Conservation (phyloP, 2,113 vertebrate genomes). For the Fregetta grallaria region DNA sequence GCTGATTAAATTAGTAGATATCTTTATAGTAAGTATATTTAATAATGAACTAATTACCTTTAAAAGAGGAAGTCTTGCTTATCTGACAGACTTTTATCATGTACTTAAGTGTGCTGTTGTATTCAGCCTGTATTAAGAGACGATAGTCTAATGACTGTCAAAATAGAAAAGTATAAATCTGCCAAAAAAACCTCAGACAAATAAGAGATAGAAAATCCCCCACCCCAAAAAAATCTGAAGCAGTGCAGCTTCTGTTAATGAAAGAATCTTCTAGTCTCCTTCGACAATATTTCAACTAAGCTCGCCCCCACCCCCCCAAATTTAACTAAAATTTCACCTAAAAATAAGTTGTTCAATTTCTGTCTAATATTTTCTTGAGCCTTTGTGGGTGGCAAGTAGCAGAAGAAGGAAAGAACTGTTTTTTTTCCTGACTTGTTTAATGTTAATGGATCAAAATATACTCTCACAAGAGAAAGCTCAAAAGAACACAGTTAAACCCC, state of each 20-base stretch:
- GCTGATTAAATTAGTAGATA: background rate
- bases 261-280: background rate
- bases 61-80: background rate
- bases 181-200: background rate
- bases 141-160: background rate
- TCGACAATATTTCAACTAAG: background rate
- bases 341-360: background rate
- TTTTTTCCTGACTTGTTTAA: background rate
- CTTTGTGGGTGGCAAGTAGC: background rate
- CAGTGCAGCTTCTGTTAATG: background rate
- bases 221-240: background rate
- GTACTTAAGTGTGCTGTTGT: background rate
- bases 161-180: background rate
- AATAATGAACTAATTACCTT: background rate
- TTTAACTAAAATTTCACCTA: background rate
- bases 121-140: background rate
- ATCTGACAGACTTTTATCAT: background rate
- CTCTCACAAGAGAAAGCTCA: background rate
- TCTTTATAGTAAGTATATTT: background rate
- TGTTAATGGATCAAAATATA: background rate
- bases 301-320: fast-evolving
- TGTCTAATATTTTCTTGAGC: background rate
- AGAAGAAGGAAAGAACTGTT: background rate
- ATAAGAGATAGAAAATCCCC: background rate
- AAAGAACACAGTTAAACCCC: background rate